phyloP scores from a whole-genome alignment of 1,140 invertebrate genomes.

The Nylanderia fulva region DNA sequence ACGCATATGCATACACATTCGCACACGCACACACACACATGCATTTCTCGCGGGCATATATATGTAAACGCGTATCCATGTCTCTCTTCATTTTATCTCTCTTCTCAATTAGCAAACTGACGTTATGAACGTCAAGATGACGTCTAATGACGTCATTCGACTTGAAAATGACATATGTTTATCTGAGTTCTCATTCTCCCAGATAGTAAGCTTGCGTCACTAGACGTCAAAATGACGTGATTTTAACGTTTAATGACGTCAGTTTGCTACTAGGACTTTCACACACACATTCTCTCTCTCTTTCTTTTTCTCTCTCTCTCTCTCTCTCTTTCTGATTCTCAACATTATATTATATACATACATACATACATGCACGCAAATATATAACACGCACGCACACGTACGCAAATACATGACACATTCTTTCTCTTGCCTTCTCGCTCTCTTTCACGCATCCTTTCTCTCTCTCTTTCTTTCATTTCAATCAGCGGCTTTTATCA shows the following conservation, averaged over 20 bases:
- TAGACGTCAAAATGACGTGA: no score
- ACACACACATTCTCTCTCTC: no score
- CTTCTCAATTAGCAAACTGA: no score
- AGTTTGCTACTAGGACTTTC: no score
- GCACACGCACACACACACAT: background rate
- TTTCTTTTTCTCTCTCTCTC: background rate
- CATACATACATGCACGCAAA: slow-evolving; percentile 28
- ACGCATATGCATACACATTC: background rate
- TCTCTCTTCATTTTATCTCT: slow-evolving; percentile 36
- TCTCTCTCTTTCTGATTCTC: background rate
- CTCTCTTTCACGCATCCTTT: background rate
- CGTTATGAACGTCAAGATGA: no score
- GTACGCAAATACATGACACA: slow-evolving; percentile 26
- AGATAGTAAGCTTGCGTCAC: no score
- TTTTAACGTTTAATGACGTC: no score
- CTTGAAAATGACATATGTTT: no score
- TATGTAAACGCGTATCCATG: slow-evolving; percentile 6
- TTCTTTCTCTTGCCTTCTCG: slow-evolving; percentile 1
- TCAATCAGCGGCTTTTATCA: slow-evolving; percentile 60
- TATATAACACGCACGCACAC: slow-evolving; percentile 44
- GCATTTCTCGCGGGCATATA: slow-evolving; percentile 3
- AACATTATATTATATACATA: slow-evolving; percentile 3
- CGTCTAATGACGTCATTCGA: no score
- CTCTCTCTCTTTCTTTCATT: background rate
- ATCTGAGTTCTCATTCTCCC: no score